These are phyloP conservation scores for Pelobates cultripes DNA, from an alignment of 2,797 vertebrate genomes.

Conservation along the genomic window DNA sequence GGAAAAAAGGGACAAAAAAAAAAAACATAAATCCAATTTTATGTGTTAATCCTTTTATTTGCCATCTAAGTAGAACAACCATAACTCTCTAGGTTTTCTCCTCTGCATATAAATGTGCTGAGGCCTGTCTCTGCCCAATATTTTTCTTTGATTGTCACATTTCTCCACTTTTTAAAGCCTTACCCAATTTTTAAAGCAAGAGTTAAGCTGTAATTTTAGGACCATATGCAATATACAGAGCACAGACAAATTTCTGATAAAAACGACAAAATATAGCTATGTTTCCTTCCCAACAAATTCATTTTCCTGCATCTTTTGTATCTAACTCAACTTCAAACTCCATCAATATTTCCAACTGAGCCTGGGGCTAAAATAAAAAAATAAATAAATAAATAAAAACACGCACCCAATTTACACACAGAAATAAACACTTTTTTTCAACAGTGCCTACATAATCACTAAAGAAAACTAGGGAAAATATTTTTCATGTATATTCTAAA, in stretches of 20 bases:
- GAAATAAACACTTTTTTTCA: constrained; percentile 78
- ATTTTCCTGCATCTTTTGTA: constrained; percentile 60
- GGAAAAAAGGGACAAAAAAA: constrained; percentile 67
- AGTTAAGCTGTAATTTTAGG: constrained; percentile 62
- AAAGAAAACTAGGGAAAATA: constrained; percentile 67
- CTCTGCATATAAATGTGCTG: constrained; percentile 1
- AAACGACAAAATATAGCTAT: constrained; percentile 60
- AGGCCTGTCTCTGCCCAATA: constrained; percentile 3
- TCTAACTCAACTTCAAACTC: constrained; percentile 71
- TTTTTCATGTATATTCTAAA: constrained; percentile 63
- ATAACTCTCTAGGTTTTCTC: constrained; percentile 5
- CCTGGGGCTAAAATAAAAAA: constrained; percentile 73
- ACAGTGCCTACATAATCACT: constrained; percentile 74
- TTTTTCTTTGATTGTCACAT: constrained; percentile 11
- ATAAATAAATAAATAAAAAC: constrained; percentile 67
- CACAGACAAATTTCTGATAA: no score
- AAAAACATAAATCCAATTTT: constrained; percentile 68
- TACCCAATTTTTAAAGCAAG: constrained; percentile 55
- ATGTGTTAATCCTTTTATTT: constrained; percentile 69
- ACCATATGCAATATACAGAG: constrained; percentile 47
- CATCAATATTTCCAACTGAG: constrained; percentile 72
- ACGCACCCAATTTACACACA: constrained; percentile 73
- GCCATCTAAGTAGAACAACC: constrained; percentile 58
- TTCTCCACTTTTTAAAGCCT: constrained; percentile 43
- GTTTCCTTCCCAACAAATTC: constrained; percentile 58